Base-by-base conservation (phyloP, 2,888 invertebrate genomes). In the Drosophila meridionalis region DNA sequence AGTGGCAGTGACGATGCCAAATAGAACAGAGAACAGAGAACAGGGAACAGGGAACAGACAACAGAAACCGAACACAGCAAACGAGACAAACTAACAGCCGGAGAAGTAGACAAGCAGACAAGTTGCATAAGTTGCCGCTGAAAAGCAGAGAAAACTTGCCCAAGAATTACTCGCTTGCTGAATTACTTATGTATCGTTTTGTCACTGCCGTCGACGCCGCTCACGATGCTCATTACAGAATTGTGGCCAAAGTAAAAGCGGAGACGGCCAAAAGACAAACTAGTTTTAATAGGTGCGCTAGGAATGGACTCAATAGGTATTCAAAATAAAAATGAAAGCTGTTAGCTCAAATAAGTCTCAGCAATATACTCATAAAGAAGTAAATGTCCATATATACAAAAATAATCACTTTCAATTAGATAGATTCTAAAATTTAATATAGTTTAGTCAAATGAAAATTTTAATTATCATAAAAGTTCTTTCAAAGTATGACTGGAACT, bases 121-220 rank as follows among this genome's bases (percentile, higher is more conserved):
- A 56, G 56, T 56, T 56, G 42, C 42, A 56, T 48, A 70, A 71
- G 61, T 68, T 61, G 36, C 66, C 5, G 4, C n/a, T n/a, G 50
- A 50, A 47, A 73, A 74, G 62, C 60, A 73, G 70, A 30, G 78
- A 68, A 69, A 80, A 80, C 68, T 84, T 83, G 65, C 38, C 71
- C 20, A 42, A 78, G 79, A 78, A 71, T 78, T 78, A 75, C 75
- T 58, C 62, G 60, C 55, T 60, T 66, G 62, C 56, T 52, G 62
- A 78, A 78, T 78, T 78, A 55, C 64, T 78, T 78, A 64, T 78
- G 61, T 64, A 71, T 60, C 71, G 71, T 67, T 75, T 78, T 78
- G 71, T 78, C 79, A 75, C 48, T 66, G 63, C 47, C 59, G 48
- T n/a, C 50, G 9, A 14, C 47, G 53, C 9, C 64, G 28, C 52